Conservation (phyloP, 2,888 invertebrate species). For the Eilema depressum region DNA sequence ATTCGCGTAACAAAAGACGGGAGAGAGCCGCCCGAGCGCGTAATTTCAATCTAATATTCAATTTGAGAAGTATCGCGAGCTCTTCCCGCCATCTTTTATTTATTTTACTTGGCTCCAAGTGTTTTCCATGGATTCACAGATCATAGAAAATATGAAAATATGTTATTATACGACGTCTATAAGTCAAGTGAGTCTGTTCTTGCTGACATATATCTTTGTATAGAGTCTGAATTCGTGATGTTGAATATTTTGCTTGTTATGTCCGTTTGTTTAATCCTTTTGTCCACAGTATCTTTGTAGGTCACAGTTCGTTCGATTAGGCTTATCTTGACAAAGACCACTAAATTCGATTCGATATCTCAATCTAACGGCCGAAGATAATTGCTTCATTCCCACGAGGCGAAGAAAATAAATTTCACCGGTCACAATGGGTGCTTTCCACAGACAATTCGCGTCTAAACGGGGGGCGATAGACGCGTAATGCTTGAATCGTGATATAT, state of each 20-base stretch:
- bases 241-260: slow-evolving; percentile 15
- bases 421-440: slow-evolving; percentile 78
- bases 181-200: slow-evolving; percentile 33
- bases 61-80: slow-evolving; percentile 82
- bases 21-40: slow-evolving; percentile 81
- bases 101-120: slow-evolving; percentile 73
- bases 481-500: slow-evolving; percentile 78
- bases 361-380: slow-evolving; percentile 69
- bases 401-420: slow-evolving; percentile 77
- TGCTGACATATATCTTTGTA: background rate
- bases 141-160: slow-evolving; percentile 58
- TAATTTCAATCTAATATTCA: slow-evolving; percentile 87
- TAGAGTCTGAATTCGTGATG: slow-evolving; percentile 1
- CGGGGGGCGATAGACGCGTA: slow-evolving; percentile 74
- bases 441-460: slow-evolving; percentile 74
- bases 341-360: slow-evolving; percentile 70
- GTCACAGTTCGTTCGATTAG: slow-evolving; percentile 33
- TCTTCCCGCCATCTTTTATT: slow-evolving; percentile 79
- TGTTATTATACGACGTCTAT: slow-evolving; percentile 51
- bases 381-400: slow-evolving; percentile 79
- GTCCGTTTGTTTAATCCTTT: slow-evolving; percentile 21
- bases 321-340: slow-evolving; percentile 59
- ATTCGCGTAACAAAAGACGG: slow-evolving; percentile 82
- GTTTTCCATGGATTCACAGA: slow-evolving; percentile 70
- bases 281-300: slow-evolving; percentile 29